A percentile compares a stretch with the other conserved stretches of the same genome.
Conservation (phyloP, 2,888 invertebrate species). For the Graphium colonna region DNA sequence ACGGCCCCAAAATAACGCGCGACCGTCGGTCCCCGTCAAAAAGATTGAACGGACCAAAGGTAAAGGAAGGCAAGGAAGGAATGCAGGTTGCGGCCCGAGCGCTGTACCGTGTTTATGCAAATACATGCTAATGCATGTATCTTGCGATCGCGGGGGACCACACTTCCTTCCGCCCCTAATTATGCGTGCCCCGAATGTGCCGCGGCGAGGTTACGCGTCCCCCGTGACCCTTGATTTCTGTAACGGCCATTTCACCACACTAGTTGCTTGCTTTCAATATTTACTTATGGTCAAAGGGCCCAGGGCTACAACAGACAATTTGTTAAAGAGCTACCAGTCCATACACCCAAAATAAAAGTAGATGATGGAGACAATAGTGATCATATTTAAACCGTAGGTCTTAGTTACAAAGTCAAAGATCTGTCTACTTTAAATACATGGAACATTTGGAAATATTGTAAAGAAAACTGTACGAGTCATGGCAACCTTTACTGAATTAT, state of each 20-base stretch:
- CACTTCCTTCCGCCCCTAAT: conserved; percentile 57
- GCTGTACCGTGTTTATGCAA: conserved; percentile 40
- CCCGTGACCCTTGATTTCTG: conserved; percentile 19
- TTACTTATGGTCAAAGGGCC: too few relatives aligned
- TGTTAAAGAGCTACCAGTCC: too few relatives aligned
- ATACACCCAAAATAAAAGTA: too few relatives aligned
- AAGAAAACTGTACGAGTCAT: too few relatives aligned
- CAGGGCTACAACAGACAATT: too few relatives aligned
- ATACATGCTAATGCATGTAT: conserved; percentile 58
- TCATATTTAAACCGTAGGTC: too few relatives aligned
- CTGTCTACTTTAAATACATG: too few relatives aligned
- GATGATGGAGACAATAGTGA: too few relatives aligned
- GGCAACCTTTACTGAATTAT: too few relatives aligned
- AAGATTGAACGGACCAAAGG: conserved; percentile 1
- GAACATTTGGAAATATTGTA: too few relatives aligned
- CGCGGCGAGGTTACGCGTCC: conserved; percentile 29
- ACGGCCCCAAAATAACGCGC: not conserved
- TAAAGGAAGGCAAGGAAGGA: conserved; percentile 21
- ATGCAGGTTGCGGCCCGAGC: conserved; percentile 21
- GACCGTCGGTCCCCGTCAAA: not conserved
- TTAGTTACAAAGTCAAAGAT: too few relatives aligned
- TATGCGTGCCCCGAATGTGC: conserved; percentile 41
- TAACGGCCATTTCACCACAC: conserved; percentile 4
- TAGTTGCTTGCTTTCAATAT: too few relatives aligned
- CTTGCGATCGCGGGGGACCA: conserved; percentile 44